Evolutionary conservation across 2,797 vertebrate genomes (phyloP), one percentile per base, ranked within the genome.

Genomic region (Coregonus ussuriensis): DNA sequence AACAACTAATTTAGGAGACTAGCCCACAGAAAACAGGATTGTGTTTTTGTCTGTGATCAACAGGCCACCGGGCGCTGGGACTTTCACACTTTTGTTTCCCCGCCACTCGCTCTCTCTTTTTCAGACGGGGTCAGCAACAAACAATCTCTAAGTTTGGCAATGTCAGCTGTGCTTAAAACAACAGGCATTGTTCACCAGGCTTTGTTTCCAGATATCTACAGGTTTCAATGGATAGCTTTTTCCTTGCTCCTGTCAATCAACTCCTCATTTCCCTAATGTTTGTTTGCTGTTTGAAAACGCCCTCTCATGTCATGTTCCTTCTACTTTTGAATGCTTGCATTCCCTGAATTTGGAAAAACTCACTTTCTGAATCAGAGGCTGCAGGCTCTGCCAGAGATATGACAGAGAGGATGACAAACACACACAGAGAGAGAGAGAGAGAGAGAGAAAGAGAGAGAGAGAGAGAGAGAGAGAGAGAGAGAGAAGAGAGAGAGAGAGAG

Each of bases 141-240:
- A 93, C 93, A 91, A 93, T 90, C 88, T 94, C 90, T 89, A 92
- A 93, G 90, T 92, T 88, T 83, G 91, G 88, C 92, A 84, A 85
- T 74, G 91, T 94, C 93, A 94, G 93, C 92, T 87, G 79, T 63
- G 86, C 88, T 88, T 93, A 89, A 94, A 94, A 94, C 92, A 94
- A 92, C 93, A 91, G 84, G 65, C 86, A 91, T 91, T 93, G 92
- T 94, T 79, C 74, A 11, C 65, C 63, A 0, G 62, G 75, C 86
- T 91, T 91, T 92, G 91, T 92, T 91, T 86, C 88, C 88, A 80
- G 76, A 91, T 88, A 92, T 89, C 86, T 89, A 89, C 87, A 92
- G 86, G 89, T 91, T 90, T 82, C 85, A 77, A 80, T 63, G 63
- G 37, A 63, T 21, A 65, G n/a, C 77, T 65, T 47, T 78, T 70